Percentiles rank a stretch among this genome's conserved stretches.
Conservation (phyloP, 2,113 vertebrate species). For the Balaeniceps rex region DNA sequence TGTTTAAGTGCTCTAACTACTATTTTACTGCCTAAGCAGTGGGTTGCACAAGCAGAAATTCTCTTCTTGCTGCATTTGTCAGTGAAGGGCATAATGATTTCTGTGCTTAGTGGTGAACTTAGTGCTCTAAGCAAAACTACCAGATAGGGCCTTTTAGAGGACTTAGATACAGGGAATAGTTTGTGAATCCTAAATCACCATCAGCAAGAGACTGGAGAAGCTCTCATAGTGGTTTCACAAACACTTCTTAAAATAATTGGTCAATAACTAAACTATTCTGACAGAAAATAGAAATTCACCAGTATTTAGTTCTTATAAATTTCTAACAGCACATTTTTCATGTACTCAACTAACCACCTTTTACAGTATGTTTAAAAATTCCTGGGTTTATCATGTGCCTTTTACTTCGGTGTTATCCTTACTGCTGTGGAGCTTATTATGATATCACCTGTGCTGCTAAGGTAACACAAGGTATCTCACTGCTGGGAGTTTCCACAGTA, state of each 20-base stretch:
- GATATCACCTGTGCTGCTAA: not conserved
- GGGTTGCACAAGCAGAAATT: not conserved
- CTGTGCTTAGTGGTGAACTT: not conserved
- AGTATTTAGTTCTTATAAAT: not conserved
- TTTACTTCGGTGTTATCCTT: not conserved
- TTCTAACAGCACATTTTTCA: not conserved
- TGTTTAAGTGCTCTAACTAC: not conserved
- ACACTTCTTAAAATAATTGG: not conserved
- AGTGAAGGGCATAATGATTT: not conserved
- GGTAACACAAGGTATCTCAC: not conserved
- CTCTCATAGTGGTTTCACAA: not conserved
- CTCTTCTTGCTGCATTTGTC: not conserved
- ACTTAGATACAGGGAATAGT: not conserved
- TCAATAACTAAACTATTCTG: not conserved
- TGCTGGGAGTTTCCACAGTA: not conserved
- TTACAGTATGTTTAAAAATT: not conserved
- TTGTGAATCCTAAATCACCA: not conserved
- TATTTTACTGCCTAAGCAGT: not conserved
- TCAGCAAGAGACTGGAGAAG: not conserved
- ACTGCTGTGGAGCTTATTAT: not conserved
- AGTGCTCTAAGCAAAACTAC: not conserved
- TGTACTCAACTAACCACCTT: not conserved
- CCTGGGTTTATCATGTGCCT: not conserved
- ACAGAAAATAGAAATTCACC: not conserved
- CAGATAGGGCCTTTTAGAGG: not conserved